phyloP scores from a whole-genome alignment of 2,888 invertebrate genomes.

The Agriopis aurantiaria region DNA sequence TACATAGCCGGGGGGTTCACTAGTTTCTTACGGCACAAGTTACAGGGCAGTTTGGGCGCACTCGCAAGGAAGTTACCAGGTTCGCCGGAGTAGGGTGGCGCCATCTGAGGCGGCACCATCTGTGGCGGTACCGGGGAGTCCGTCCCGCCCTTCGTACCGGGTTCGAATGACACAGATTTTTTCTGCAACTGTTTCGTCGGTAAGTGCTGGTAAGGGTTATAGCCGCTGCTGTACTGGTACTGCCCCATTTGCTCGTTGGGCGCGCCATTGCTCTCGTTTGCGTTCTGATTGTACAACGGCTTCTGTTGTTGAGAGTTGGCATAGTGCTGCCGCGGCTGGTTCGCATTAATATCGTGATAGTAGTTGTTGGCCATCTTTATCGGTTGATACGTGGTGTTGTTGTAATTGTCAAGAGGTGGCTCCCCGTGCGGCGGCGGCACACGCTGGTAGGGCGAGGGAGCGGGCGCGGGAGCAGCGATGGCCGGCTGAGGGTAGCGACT shows the following conservation, averaged over 20 bases:
- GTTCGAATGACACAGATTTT: constrained; percentile 90
- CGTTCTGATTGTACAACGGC: constrained; percentile 72
- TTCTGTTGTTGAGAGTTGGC: constrained; percentile 72
- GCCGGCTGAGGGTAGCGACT: constrained; percentile 71
- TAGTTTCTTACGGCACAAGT: constrained; percentile 94
- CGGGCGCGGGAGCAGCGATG: constrained; percentile 83
- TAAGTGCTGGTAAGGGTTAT: constrained; percentile 88
- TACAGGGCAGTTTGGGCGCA: constrained; percentile 89
- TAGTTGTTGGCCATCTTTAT: constrained; percentile 72
- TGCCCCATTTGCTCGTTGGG: constrained; percentile 62
- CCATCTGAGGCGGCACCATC: constrained; percentile 74
- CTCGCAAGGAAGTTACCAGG: constrained; percentile 59
- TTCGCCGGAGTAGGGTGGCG: constrained; percentile 65
- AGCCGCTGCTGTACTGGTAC: constrained; percentile 73
- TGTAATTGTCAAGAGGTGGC: constrained; percentile 69
- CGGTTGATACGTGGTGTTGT: constrained; percentile 73
- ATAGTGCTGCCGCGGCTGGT: constrained; percentile 67
- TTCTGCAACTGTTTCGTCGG: constrained; percentile 88
- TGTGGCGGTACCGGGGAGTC: constrained; percentile 81
- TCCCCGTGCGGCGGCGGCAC: constrained; percentile 87
- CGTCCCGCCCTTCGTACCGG: constrained; percentile 89
- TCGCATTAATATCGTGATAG: constrained; percentile 67
- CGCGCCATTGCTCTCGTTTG: constrained; percentile 59
- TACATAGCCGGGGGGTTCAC: constrained; percentile 92
- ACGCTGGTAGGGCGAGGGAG: constrained; percentile 86